Conservation (phyloP, 2,797 vertebrate species). For the Hippocampus kuda region DNA sequence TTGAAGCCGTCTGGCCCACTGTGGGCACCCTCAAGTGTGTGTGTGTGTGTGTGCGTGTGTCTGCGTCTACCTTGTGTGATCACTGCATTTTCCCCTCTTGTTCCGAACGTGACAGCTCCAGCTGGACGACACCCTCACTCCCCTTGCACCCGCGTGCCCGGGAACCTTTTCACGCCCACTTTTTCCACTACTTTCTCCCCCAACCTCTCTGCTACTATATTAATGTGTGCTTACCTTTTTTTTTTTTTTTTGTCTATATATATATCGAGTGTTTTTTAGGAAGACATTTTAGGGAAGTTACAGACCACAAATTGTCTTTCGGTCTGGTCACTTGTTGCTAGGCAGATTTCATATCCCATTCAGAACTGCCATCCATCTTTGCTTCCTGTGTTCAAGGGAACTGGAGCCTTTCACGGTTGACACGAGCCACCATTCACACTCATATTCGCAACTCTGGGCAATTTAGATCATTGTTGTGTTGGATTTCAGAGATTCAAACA, state of each 20-base stretch:
- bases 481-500: too few species aligned
- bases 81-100: conserved; percentile 40
- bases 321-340: not conserved
- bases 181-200: not conserved
- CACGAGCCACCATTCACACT: not conserved
- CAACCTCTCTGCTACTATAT: conserved; percentile 19
- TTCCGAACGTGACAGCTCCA: conserved; percentile 43
- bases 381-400: not conserved
- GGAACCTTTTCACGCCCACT: conserved; percentile 19
- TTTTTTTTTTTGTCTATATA: conserved; percentile 2
- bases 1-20: conserved; percentile 31
- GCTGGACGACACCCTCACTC: conserved; percentile 43
- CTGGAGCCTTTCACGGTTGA: not conserved
- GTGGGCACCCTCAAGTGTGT: conserved; percentile 55
- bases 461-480: not conserved
- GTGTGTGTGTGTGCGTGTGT: conserved; percentile 5
- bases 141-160: conserved; percentile 33
- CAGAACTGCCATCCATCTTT: not conserved
- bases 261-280: not conserved
- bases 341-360: not conserved
- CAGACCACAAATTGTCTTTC: not conserved
- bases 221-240: conserved; percentile 7
- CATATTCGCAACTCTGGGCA: too few species aligned
- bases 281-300: not conserved
- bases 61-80: conserved; percentile 21